Evolutionary conservation across 2,797 vertebrate genomes (phyloP).

Genomic region (Lophotriccus pileatus): DNA sequence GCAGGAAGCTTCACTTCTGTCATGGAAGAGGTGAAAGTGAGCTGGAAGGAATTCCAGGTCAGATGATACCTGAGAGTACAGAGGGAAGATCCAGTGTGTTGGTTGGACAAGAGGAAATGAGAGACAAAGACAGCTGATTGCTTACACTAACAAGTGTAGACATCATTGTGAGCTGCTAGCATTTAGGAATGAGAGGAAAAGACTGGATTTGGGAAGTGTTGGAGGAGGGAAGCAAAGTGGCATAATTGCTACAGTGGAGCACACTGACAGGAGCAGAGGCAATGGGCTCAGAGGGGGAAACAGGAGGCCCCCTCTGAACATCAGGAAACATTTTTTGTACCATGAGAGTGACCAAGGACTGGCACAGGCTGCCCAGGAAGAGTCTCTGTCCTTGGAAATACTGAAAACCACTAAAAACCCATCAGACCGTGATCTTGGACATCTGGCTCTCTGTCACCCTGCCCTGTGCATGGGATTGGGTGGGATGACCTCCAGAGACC

Average conservation of each 20-base stretch:
- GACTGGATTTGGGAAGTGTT: not conserved
- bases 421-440: rapidly evolving
- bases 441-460: not conserved
- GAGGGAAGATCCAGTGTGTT: not conserved
- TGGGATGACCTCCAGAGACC: not conserved
- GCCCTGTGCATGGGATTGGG: not conserved
- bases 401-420: rapidly evolving
- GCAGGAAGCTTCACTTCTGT: not conserved
- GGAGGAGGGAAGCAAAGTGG: not conserved
- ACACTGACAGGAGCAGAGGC: not conserved
- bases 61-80: not conserved
- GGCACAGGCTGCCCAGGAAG: not conserved
- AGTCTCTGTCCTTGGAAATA: not conserved
- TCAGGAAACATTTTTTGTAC: not conserved
- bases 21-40: not conserved
- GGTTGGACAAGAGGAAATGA: not conserved
- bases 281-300: not conserved
- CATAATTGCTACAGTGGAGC: not conserved
- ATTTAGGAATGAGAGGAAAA: not conserved
- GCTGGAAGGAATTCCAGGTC: not conserved
- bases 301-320: not conserved
- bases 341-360: not conserved
- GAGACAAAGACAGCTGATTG: not conserved
- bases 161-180: not conserved
- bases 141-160: not conserved